Evolutionary conservation across 2,797 vertebrate genomes (phyloP).

Genomic region (Malurus leucopterus): DNA sequence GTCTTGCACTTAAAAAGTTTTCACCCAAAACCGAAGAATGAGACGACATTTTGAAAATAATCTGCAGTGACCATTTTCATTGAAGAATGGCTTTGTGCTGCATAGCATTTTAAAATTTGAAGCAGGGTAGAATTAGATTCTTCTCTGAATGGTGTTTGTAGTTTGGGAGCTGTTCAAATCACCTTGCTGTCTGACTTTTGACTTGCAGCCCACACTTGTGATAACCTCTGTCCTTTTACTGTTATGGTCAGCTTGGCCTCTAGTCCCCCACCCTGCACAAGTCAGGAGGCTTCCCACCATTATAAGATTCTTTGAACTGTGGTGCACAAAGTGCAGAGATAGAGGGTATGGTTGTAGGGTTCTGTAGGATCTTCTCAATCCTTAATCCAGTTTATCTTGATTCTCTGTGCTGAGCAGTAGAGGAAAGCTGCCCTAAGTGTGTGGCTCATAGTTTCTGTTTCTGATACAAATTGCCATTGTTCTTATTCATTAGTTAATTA

Average conservation of each 20-base stretch:
- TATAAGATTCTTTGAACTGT: neutral
- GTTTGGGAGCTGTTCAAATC: neutral
- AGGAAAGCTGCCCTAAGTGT: neutral
- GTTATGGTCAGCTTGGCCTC: accelerated
- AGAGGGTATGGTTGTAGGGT: neutral
- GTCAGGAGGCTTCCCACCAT: neutral
- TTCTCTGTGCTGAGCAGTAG: neutral
- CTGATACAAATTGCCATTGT: neutral
- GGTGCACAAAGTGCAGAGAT: neutral
- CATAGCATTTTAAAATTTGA: neutral
- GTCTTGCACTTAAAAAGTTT: neutral
- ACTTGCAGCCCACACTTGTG: neutral
- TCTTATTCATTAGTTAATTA: neutral
- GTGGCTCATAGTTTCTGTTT: neutral
- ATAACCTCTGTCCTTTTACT: neutral
- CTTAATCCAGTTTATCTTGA: neutral
- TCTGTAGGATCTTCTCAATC: neutral
- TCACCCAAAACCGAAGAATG: neutral
- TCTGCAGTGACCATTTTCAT: neutral
- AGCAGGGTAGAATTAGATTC: neutral
- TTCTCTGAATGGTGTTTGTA: neutral
- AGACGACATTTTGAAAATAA: neutral
- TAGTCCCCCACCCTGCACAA: neutral
- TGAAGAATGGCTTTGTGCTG: neutral
- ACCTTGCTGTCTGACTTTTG: neutral